phyloP scores from a whole-genome alignment of 2,113 vertebrate species.

The Nothoprocta pentlandii region DNA sequence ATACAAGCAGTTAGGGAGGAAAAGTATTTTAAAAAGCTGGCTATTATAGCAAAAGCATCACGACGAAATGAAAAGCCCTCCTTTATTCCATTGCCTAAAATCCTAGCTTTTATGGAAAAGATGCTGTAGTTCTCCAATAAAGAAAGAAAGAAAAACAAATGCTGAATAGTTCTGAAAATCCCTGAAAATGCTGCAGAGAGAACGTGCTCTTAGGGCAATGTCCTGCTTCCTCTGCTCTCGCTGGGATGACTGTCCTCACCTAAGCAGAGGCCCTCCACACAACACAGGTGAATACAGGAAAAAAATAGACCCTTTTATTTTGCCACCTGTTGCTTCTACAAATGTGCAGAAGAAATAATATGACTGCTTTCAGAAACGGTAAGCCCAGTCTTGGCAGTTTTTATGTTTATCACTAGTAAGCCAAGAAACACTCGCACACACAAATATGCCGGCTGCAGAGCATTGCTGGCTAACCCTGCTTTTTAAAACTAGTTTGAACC shows the following conservation, averaged over 20 bases:
- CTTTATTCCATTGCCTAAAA: conserved; percentile 13
- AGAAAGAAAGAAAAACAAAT: neutral
- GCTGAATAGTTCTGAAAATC: no score
- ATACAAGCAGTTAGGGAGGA: conserved; percentile 1
- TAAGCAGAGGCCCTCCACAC: neutral
- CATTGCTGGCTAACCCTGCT: neutral
- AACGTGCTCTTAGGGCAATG: neutral
- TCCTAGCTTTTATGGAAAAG: neutral
- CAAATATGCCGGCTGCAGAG: conserved; percentile 51
- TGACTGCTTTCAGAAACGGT: conserved; percentile 5
- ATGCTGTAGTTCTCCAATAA: neutral
- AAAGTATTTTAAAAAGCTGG: conserved; percentile 6
- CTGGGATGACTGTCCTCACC: neutral
- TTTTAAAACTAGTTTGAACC: conserved; percentile 10
- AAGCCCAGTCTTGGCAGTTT: conserved; percentile 12
- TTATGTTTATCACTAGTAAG: no score
- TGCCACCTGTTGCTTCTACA: neutral
- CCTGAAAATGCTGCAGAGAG: neutral
- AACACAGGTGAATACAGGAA: neutral
- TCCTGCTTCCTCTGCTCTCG: neutral
- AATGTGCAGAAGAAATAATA: neutral
- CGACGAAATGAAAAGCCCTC: conserved; percentile 13
- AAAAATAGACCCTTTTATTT: neutral
- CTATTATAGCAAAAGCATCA: neutral
- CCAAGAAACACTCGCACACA: conserved; percentile 10